Conservation (phyloP, 2,888 invertebrate species). For the Lepidochrysops patricia region DNA sequence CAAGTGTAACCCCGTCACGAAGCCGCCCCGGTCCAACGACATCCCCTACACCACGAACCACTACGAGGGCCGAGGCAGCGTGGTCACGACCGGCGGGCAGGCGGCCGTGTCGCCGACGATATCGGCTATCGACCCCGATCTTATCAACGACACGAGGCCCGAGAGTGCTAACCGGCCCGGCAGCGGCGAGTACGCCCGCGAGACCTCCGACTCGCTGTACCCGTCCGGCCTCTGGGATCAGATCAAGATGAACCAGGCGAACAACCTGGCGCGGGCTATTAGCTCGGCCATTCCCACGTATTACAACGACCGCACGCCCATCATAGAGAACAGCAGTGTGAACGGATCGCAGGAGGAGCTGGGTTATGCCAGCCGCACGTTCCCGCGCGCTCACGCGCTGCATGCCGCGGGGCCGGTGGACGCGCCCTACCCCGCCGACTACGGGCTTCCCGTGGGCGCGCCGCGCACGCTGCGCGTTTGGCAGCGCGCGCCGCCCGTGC, state of each 20-base stretch:
- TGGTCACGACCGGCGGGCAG: conserved; percentile 73
- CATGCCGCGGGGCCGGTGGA: conserved; percentile 58
- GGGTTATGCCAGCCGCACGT: conserved; percentile 76
- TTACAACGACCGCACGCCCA: conserved; percentile 84
- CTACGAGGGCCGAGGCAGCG: conserved; percentile 80
- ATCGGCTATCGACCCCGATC: conserved; percentile 87
- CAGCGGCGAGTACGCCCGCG: conserved; percentile 86
- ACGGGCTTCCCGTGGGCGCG: conserved; percentile 81
- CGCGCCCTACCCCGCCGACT: conserved; percentile 82
- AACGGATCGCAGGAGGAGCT: conserved; percentile 76
- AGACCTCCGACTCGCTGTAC: conserved; percentile 83
- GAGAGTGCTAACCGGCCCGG: conserved; percentile 75
- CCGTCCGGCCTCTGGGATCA: conserved; percentile 87
- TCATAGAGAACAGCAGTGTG: conserved; percentile 77
- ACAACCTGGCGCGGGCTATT: conserved; percentile 74
- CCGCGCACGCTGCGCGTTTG: conserved; percentile 89
- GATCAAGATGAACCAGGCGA: conserved; percentile 63
- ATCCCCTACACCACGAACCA: conserved; percentile 80
- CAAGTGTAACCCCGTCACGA: conserved; percentile 80
- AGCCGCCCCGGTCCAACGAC: conserved; percentile 80
- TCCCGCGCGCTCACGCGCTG: conserved; percentile 70
- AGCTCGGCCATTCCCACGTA: conserved; percentile 74
- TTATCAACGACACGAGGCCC: conserved; percentile 87
- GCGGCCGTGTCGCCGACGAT: conserved; percentile 84
- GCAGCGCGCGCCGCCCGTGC: conserved; percentile 89